phyloP scores from a whole-genome alignment of 1,140 invertebrate species.

The Trachelipus rathkii region DNA sequence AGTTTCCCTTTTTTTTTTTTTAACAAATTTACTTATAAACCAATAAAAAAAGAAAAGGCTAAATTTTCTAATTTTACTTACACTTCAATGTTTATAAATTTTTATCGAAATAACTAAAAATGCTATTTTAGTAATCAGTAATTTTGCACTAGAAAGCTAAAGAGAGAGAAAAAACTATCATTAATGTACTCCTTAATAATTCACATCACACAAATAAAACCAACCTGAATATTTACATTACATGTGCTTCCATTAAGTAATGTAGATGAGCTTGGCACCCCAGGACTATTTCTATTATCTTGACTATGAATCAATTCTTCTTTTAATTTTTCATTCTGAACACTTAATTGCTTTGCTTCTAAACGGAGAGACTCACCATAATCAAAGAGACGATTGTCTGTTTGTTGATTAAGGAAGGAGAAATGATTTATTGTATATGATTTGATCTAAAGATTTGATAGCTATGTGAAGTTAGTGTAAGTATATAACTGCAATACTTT shows the following conservation, averaged over 20 bases:
- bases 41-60: too few relatives aligned
- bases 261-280: constrained; percentile 47
- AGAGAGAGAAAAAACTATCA: neutral
- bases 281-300: constrained; percentile 48
- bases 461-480: too few relatives aligned
- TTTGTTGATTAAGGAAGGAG: too few relatives aligned
- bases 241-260: constrained; percentile 51
- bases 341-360: constrained; percentile 76
- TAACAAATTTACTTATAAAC: too few relatives aligned
- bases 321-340: constrained; percentile 76
- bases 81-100: neutral
- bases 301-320: constrained; percentile 55
- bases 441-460: too few relatives aligned
- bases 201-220: neutral
- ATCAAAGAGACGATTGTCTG: constrained; percentile 84
- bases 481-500: too few relatives aligned
- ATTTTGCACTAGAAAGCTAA: neutral
- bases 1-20: too few relatives aligned
- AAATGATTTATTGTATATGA: too few relatives aligned
- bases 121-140: neutral
- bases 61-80: too few relatives aligned
- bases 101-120: neutral
- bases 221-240: constrained; percentile 51
- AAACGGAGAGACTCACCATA: constrained; percentile 67
- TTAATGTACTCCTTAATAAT: neutral